Conservation (phyloP, 2,888 invertebrate genomes). For the Drosophila trichaetosa region DNA sequence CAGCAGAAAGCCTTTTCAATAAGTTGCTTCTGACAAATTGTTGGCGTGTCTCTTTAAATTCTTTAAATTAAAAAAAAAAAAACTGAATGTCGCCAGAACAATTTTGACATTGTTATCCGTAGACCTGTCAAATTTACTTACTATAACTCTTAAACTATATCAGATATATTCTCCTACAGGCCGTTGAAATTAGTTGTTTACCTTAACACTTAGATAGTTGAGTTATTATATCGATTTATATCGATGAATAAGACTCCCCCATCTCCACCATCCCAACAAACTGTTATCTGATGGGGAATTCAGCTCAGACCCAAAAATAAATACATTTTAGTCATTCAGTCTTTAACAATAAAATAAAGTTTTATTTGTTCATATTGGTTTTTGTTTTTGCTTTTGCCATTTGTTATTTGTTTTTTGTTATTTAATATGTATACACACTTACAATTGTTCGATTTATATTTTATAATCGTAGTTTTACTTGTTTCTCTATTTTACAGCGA, state of each 20-base stretch:
- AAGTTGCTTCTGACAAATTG: not conserved
- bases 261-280: not conserved
- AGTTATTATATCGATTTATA: not conserved
- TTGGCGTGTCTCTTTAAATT: not conserved
- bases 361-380: conserved; percentile 71
- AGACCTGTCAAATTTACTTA: not conserved
- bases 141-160: not conserved
- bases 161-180: not conserved
- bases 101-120: not conserved
- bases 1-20: not conserved
- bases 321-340: conserved; percentile 71
- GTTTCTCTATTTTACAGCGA: conserved; percentile 69
- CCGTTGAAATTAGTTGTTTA: not conserved
- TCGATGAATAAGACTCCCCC: not conserved
- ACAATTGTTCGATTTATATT: conserved; percentile 49
- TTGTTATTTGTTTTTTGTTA: conserved; percentile 36
- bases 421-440: conserved; percentile 68
- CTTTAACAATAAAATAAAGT: conserved; percentile 83
- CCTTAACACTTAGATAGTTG: not conserved
- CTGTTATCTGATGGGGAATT: not conserved
- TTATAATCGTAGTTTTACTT: conserved; percentile 12
- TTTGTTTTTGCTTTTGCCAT: conserved; percentile 50
- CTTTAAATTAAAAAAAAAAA: too few species aligned
- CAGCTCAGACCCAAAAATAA: not conserved
- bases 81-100: not conserved